Percentiles rank a stretch among this genome's conserved stretches.
Conservation (phyloP, 2,797 vertebrate genomes). For the Spatula clypeata region DNA sequence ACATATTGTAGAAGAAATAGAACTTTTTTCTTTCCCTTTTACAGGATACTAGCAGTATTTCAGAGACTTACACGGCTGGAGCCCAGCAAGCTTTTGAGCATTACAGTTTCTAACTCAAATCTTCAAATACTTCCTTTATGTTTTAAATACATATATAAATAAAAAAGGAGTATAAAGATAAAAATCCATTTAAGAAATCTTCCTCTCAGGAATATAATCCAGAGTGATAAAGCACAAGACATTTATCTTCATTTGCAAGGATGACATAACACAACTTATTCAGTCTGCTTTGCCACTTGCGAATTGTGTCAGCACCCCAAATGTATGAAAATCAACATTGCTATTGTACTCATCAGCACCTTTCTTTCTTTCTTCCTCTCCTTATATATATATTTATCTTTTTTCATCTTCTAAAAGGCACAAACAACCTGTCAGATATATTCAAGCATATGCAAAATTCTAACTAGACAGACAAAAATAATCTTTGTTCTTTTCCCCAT, state of each 20-base stretch:
- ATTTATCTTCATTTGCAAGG: slow-evolving; percentile 56
- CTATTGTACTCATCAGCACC: background rate
- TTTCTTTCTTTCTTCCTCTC: background rate
- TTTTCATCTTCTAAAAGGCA: slow-evolving; percentile 63
- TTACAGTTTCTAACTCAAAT: background rate
- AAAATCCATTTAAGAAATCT: background rate
- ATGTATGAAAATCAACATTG: slow-evolving; percentile 1
- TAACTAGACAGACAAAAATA: slow-evolving; percentile 80
- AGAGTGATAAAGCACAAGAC: background rate
- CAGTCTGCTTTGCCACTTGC: background rate
- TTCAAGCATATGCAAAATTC: slow-evolving; percentile 76
- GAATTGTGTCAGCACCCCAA: slow-evolving; percentile 36
- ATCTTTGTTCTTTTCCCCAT: slow-evolving; percentile 72
- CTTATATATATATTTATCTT: background rate
- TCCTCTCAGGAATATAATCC: slow-evolving; percentile 2
- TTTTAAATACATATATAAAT: background rate
- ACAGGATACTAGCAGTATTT: background rate
- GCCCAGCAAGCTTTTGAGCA: background rate
- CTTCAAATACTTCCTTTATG: background rate
- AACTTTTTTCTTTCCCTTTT: background rate
- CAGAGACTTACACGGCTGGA: background rate
- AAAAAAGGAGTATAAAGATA: background rate
- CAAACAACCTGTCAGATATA: slow-evolving; percentile 77
- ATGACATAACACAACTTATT: background rate
- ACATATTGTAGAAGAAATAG: background rate